phyloP scores from a whole-genome alignment of 2,113 vertebrate species.

The Eudyptes chrysolophus region DNA sequence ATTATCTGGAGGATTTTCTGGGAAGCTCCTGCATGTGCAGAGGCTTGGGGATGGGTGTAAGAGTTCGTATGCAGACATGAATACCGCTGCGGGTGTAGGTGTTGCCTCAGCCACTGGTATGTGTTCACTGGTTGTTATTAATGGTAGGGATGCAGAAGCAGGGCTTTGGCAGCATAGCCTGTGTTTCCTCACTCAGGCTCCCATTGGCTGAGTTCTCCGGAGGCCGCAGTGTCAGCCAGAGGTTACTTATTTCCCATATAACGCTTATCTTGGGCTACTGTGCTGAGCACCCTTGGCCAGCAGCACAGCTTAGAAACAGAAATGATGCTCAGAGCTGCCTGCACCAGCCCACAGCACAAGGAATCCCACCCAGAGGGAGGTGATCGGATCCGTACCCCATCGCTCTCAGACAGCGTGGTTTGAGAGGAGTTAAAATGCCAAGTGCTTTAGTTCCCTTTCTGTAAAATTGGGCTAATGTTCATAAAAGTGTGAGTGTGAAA shows the following conservation, averaged over 20 bases:
- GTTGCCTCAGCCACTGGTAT: neutral
- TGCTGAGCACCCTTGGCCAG: neutral
- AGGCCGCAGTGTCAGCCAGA: neutral
- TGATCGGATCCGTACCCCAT: accelerated
- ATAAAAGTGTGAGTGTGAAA: neutral
- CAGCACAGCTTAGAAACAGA: neutral
- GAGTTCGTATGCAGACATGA: neutral
- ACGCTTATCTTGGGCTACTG: accelerated
- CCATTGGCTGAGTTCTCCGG: neutral
- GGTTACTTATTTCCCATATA: neutral
- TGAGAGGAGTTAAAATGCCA: neutral
- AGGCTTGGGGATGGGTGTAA: neutral
- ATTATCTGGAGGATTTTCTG: neutral
- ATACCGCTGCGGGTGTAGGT: accelerated
- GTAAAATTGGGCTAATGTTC: neutral
- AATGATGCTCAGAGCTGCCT: neutral
- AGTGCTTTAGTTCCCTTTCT: neutral
- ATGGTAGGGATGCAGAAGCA: neutral
- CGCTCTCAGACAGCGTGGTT: accelerated
- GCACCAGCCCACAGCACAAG: neutral
- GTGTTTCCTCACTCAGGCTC: neutral
- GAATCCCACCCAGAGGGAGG: neutral
- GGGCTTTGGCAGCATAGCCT: neutral
- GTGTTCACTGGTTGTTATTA: accelerated
- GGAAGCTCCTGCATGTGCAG: neutral